Evolutionary conservation across 1,140 invertebrate genomes (phyloP), one percentile per base, ranked within the genome.

Genomic region (Pollicipes pollicipes): DNA sequence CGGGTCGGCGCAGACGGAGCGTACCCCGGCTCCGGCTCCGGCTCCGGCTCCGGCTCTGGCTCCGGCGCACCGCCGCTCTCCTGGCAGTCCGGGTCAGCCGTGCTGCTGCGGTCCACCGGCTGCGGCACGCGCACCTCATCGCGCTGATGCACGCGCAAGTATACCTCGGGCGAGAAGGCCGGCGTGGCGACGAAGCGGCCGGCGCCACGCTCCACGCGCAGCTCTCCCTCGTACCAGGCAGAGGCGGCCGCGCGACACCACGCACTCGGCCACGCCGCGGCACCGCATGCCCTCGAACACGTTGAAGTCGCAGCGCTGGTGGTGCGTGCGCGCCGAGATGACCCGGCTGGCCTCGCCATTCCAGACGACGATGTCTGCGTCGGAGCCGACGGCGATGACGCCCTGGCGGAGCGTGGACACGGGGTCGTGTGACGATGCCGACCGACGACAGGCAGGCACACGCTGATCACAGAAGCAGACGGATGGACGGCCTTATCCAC

Each of bases 331-430:
- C 0, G 94, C 93, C 3, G 94, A 96, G 77, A 99, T 97, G 69
- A 85, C 90, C 69, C 90, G 82, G 68, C 88, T 90, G 35, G 85
- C 85, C 71, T 87, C 85, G 0, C 91, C 90, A 83, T 99, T 92
- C 97, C 96, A 99, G 70, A 99, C 86, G 16, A 99, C 91, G 75
- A 99, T 85, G 81, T 99, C 97, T 16, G 95, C 97, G 85, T 99
- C 97, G 24, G 93, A 95, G 68, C 93, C 94, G 68, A 90, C 86
- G 6, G 87, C 90, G 76, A 99, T 91, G 68, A 90, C 85, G 32
- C 97, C 95, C 84, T 86, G 68, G 24, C 8, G 24, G 24, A 6
- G 26, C 10, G 6, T 17, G 6, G 35, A 35, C 35, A 35, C 35
- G 17, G 6, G 17, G 35, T 8, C 6, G 6, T 6, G 35, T 17